A percentile compares a stretch with the other conserved stretches of the same genome.
These are phyloP conservation scores for Tuberolachnus salignus DNA, from an alignment of 2,888 invertebrate genomes.

Conservation along the genomic window DNA sequence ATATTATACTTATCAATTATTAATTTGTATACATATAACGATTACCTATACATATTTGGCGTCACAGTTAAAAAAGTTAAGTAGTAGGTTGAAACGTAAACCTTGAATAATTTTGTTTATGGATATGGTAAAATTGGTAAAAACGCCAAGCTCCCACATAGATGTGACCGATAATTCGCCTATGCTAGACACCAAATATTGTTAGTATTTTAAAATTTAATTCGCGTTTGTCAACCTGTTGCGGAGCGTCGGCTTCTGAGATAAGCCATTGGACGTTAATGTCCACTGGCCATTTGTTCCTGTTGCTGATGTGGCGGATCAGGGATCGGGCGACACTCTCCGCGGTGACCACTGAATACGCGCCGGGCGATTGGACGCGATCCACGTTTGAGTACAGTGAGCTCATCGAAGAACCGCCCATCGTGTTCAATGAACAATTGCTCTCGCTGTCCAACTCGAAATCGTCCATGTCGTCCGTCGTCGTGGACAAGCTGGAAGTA, in stretches of 20 bases:
- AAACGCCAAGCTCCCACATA: no score
- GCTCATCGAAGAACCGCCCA: constrained; percentile 66
- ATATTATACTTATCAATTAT: no score
- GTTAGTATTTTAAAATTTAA: not conserved
- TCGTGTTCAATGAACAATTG: constrained; percentile 61
- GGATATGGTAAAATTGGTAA: no score
- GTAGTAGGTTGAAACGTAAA: no score
- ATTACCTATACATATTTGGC: no score
- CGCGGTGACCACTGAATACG: constrained; percentile 64
- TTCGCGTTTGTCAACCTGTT: constrained; percentile 64
- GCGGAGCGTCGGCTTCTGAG: constrained; percentile 78
- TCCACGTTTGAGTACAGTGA: constrained; percentile 71
- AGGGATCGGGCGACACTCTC: constrained; percentile 80
- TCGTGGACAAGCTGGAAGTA: constrained; percentile 65
- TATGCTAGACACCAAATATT: not conserved
- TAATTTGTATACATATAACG: no score
- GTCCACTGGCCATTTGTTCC: constrained; percentile 77
- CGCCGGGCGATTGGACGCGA: constrained; percentile 62
- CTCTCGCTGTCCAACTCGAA: constrained; percentile 65
- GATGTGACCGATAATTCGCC: no score
- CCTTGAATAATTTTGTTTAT: no score
- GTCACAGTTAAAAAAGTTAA: no score
- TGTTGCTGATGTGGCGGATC: constrained; percentile 73
- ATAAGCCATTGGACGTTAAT: constrained; percentile 82
- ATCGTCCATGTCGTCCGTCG: constrained; percentile 64